A percentile compares a stretch with the other conserved stretches of the same genome.
phyloP scores from a whole-genome alignment of 2,888 invertebrate genomes.

The Myathropa florea region DNA sequence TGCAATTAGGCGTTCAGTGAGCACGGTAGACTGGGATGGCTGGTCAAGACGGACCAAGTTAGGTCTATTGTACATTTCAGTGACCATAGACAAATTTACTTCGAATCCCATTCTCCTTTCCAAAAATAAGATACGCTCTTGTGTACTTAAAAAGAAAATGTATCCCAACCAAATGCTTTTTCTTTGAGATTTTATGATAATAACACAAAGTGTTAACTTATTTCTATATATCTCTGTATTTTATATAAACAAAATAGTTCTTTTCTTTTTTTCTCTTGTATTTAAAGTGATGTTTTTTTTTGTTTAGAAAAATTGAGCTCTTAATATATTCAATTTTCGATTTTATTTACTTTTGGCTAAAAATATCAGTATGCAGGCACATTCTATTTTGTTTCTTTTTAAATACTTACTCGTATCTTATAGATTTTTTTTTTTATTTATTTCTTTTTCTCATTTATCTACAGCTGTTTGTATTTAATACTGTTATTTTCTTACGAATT shows the following conservation, averaged over 20 bases:
- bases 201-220: neutral
- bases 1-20: too few species aligned
- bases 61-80: too few species aligned
- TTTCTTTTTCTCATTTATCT: conserved; percentile 49
- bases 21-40: too few species aligned
- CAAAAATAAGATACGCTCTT: too few species aligned
- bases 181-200: neutral
- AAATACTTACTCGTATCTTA: conserved; percentile 37
- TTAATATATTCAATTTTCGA: conserved; percentile 46
- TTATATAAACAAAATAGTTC: neutral
- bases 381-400: conserved; percentile 65
- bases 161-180: neutral
- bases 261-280: neutral
- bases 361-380: conserved; percentile 68
- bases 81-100: neutral
- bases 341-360: conserved; percentile 47
- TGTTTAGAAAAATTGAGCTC: conserved; percentile 62
- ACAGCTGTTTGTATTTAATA: conserved; percentile 52
- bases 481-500: conserved; percentile 47
- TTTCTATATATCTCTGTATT: neutral
- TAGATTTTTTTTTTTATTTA: conserved; percentile 8
- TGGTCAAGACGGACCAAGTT: too few species aligned
- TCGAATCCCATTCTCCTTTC: too few species aligned
- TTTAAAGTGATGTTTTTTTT: conserved; percentile 1
- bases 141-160: neutral